Base-by-base conservation (phyloP, 2,888 invertebrate genomes). In the Ernsta delagoae region DNA sequence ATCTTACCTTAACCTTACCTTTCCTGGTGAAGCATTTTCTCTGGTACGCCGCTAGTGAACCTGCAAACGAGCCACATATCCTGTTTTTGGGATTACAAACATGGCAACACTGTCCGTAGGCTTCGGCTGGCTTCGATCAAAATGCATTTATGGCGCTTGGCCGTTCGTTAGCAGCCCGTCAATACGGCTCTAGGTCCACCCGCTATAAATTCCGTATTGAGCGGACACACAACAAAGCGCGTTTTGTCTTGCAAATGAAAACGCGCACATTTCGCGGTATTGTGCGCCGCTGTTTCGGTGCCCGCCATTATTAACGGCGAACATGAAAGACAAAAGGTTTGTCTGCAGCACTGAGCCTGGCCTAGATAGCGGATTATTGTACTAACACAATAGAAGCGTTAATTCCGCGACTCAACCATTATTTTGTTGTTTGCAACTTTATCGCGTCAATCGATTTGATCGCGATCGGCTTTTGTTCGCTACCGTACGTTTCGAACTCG, bases 281-380 rank as follows among this genome's bases (percentile, higher is more conserved):
- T 92, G 92, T 92, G 89, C 91, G 90, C 92, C 90, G 92, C 90
- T 92, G 92, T 93, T 92, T 92, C 92, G 92, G 92, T 85, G 92
- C 89, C 89, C 92, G 92, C 90, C 91, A 92, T 92, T 92, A 92
- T 92, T 92, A 92, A 92, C 92, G 90, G 92, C 90, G 92, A 92
- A 92, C 92, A 93, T 92, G 93, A 92, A 92, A 93, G 93, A 93
- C 93, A 93, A 93, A 93, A 93, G 93, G 91, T 92, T 92, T 90
- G 91, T 92, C 92, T 93, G 91, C 92, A 92, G 92, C 88, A 90
- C 92, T 90, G 92, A 90, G 88, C 89, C 92, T 92, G 93, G 92
- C 93, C 93, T 93, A 93, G 92, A 93, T 93, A 92, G 90, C 89
- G 87, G 92, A 93, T 93, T 93, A 92, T 93, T 93, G 92, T 93